These are phyloP conservation scores for Bolborhynchus lineola DNA, from an alignment of 2,113 vertebrate species.

Conservation along the genomic window DNA sequence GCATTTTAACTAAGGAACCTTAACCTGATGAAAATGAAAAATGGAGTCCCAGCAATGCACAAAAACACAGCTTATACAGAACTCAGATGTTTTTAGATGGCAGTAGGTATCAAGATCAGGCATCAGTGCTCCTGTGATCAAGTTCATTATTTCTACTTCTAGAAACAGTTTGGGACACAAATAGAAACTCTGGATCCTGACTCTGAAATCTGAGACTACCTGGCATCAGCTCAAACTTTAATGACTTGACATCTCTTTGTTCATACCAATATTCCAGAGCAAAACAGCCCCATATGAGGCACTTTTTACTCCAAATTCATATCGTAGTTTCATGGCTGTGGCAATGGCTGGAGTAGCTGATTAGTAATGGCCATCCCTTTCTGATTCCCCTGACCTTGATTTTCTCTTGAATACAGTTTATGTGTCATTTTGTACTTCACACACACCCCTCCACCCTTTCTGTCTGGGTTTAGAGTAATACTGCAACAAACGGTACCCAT, in stretches of 20 bases:
- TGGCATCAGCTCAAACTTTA: conserved; percentile 10
- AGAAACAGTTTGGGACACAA: neutral
- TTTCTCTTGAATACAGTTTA: neutral
- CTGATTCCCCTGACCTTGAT: neutral
- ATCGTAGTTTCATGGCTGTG: neutral
- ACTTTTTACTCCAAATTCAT: neutral
- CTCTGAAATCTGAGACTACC: conserved; percentile 3
- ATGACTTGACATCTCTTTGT: conserved; percentile 40
- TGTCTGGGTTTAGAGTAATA: neutral
- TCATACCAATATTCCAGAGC: conserved; percentile 20
- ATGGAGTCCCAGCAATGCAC: neutral
- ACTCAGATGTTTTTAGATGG: neutral
- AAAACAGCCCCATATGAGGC: neutral
- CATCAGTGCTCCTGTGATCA: neutral
- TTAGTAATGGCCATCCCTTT: conserved; percentile 1
- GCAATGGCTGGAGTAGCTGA: conserved; percentile 4
- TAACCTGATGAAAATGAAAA: neutral
- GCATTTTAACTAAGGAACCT: neutral
- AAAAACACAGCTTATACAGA: neutral
- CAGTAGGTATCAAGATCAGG: neutral
- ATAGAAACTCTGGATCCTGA: conserved; percentile 11
- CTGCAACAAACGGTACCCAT: neutral
- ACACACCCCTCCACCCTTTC: neutral
- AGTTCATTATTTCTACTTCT: neutral
- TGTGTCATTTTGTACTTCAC: neutral